Evolutionary conservation across 2,113 vertebrate species (phyloP).

Genomic region (Polypterus bichir): DNA sequence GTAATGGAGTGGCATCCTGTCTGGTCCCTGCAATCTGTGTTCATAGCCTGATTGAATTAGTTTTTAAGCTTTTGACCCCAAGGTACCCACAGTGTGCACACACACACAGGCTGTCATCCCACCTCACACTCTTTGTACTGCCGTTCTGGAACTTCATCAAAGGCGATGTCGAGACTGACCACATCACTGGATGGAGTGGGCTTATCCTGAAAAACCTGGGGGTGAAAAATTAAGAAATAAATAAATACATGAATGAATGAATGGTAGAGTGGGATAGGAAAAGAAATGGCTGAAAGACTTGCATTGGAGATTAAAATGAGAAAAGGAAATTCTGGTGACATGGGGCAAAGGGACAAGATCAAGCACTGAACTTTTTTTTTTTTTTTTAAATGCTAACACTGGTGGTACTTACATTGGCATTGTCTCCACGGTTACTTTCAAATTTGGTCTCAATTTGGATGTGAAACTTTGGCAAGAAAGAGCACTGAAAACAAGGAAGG

Average conservation of each 20-base stretch:
- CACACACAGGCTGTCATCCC: not conserved
- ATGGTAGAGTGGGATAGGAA: not conserved
- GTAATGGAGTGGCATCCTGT: no score
- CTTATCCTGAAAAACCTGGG: slow-evolving; percentile 18
- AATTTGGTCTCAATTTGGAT: slow-evolving; percentile 60
- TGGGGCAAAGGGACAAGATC: no score
- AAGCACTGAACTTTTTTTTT: slow-evolving; percentile 1
- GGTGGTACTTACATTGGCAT: slow-evolving; percentile 45
- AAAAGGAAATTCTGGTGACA: no score
- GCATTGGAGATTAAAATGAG: no score
- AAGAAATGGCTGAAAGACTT: no score
- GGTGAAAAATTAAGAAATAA: no score
- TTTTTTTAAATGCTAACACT: slow-evolving; percentile 11
- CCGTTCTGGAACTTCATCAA: slow-evolving; percentile 16
- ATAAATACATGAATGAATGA: not conserved
- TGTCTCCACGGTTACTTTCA: slow-evolving; percentile 54
- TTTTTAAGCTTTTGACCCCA: no score
- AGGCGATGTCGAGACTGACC: slow-evolving; percentile 13
- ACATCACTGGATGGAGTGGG: slow-evolving; percentile 13
- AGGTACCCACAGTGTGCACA: no score
- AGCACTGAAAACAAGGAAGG: slow-evolving; percentile 4
- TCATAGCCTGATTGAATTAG: no score
- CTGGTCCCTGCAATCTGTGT: no score
- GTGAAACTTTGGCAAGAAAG: slow-evolving; percentile 46
- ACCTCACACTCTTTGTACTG: slow-evolving; percentile 21